Base-by-base conservation (phyloP, 2,797 vertebrate genomes). In the Lepus oiostolus region DNA sequence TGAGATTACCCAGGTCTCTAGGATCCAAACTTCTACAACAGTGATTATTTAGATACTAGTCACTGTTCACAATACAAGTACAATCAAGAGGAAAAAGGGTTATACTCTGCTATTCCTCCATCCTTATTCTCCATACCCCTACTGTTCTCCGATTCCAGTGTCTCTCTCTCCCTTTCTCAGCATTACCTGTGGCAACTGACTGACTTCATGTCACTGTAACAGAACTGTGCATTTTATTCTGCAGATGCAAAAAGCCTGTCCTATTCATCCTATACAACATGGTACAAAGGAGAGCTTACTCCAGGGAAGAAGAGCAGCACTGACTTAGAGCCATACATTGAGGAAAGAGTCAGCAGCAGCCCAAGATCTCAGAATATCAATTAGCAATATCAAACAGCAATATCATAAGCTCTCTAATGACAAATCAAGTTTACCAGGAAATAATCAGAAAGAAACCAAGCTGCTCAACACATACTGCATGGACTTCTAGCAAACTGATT, bases 211-310 rank as follows among this genome's bases (percentile, higher is more conserved):
- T 75, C 71, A 67, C 84, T 47, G 28, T 58, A 17, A 12, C 7
- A 80, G 63, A 42, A 92, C 26, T 68, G 19, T 63, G 9, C 19
- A 75, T 11, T 75, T 17, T 90, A 65, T 35, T n/a, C 85, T 0
- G 8, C 17, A 72, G 22, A 54, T 10, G n/a, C 62, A 92, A 16
- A 79, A 42, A 85, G 58, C 17, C 22, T 16, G 26, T 67, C 77
- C n/a, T 60, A 30, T 5, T 85, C n/a, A 42, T 85, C 50, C 32
- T 62, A 71, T 3, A 85, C 24, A 67, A 35, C 0, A 1, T 58
- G 76, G 47, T 38, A 93, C 79, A 92, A 32, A 97, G 65, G 24
- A 91, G 38, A 79, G 13, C 58, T 91, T 88, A 90, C n/a, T 75
- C 42, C n/a, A 14, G 65, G n/a, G 52, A 60, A 88, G 88, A 79